These are phyloP conservation scores for Gortyna flavago DNA, from an alignment of 2,888 invertebrate genomes.

Conservation along the genomic window DNA sequence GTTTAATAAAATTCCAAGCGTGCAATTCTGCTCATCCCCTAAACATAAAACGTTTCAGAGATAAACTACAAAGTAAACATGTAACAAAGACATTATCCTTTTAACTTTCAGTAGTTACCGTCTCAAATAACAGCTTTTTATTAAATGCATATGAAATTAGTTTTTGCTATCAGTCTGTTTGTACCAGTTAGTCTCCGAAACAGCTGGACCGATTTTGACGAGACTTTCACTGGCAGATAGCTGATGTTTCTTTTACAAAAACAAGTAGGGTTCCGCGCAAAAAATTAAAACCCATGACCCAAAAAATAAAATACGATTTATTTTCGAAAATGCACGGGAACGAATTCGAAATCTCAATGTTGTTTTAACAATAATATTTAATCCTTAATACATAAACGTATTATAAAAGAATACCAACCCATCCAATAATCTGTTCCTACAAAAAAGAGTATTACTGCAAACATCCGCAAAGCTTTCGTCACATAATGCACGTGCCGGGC, in stretches of 20 bases:
- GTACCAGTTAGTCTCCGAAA: too few species aligned
- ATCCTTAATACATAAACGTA: not conserved
- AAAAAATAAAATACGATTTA: too few species aligned
- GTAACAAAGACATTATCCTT: conserved; percentile 34
- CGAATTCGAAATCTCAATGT: too few species aligned
- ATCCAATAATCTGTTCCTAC: not conserved
- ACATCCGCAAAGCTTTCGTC: not conserved
- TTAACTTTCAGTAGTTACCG: conserved; percentile 39
- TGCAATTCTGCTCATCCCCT: not conserved
- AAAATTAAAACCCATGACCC: too few species aligned
- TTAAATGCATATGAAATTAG: too few species aligned
- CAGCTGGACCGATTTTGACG: too few species aligned
- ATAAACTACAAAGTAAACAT: conserved; percentile 22
- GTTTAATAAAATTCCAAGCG: not conserved
- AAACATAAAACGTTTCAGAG: conserved; percentile 1
- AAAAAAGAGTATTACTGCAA: not conserved
- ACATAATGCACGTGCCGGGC: not conserved
- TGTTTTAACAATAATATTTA: not conserved
- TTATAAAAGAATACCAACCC: not conserved
- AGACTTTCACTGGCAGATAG: too few species aligned
- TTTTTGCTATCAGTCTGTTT: too few species aligned
- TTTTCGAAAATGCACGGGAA: too few species aligned
- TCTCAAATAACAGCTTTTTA: not conserved
- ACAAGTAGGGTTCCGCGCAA: too few species aligned
- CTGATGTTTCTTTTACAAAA: too few species aligned